Percentiles rank a stretch among this genome's conserved stretches.
phyloP scores from a whole-genome alignment of 2,113 vertebrate species.

The Manacus vitellinus region DNA sequence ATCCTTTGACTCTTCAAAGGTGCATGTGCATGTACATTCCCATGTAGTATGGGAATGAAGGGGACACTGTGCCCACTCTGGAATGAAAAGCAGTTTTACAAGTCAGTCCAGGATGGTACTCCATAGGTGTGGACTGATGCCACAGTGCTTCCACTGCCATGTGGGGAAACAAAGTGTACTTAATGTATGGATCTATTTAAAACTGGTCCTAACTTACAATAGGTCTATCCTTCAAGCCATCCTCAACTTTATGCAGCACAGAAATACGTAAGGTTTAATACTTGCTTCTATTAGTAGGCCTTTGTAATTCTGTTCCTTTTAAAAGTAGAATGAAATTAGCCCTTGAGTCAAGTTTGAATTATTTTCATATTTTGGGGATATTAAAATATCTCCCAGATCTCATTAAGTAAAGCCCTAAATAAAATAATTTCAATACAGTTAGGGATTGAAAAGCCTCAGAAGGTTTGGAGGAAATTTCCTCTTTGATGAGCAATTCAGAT shows the following conservation, averaged over 20 bases:
- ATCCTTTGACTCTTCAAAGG: neutral
- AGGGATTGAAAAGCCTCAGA: conserved; percentile 65
- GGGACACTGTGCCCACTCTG: neutral
- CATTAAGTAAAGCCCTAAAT: conserved; percentile 78
- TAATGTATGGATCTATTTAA: neutral
- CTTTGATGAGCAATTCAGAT: conserved; percentile 6
- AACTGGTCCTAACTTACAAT: neutral
- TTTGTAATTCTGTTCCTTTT: conserved; percentile 21
- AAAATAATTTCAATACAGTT: conserved; percentile 74
- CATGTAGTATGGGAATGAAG: neutral
- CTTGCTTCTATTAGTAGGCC: neutral
- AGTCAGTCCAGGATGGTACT: neutral
- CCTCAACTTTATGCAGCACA: neutral
- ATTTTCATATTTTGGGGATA: conserved; percentile 74
- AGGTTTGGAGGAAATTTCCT: conserved; percentile 62
- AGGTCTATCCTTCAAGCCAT: neutral
- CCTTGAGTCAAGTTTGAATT: conserved; percentile 79
- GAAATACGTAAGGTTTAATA: neutral
- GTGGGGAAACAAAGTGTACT: neutral
- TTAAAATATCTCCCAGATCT: conserved; percentile 78
- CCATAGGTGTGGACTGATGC: neutral
- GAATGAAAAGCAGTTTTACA: neutral
- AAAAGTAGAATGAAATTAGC: conserved; percentile 78
- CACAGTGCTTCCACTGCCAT: neutral
- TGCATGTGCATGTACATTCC: neutral